Base-by-base conservation (phyloP, 2,888 invertebrate species). In the Phaedon cochleariae region DNA sequence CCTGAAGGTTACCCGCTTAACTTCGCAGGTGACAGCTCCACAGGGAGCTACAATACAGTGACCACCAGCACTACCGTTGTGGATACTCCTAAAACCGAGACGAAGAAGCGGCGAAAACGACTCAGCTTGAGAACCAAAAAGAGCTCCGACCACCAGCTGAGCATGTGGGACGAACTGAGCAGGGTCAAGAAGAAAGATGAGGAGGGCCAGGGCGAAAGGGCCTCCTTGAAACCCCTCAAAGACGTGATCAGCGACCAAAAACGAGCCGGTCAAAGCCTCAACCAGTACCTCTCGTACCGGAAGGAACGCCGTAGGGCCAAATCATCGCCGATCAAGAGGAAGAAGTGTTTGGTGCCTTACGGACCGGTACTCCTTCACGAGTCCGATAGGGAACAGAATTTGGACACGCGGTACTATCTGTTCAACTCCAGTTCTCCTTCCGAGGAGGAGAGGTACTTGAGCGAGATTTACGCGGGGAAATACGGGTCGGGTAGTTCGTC, bases 51-150 rank as follows among this genome's bases (percentile, higher is more conserved):
- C 20, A 29, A 37, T 22, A 54, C 62, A 1, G 57, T 45, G 2
- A 64, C 55, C 26, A 64, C 65, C 2, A 64, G 57, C 26, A 66
- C 53, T 1, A 69, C 66, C 2, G 48, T 62, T 15, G 1, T 66
- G 1, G 55, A 69, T 0, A 37, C 15, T 49, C 22, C 41, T 37
- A 6, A 54, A 37, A 20, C 17, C 54, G 1, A 26, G 31, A 3
- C 12, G 15, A 20, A 55, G 31, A 34, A 12, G 34, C 3, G 2
- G 34, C 10, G 41, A 41, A 55, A 15, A 41, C 41, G 45, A 20
- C 29, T 29, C 4, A n/a, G 54, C 12, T n/a, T 12, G n/a, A 34
- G 34, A 34, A 34, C 20, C 2, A 26, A 29, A 22, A 7, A 54
- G 5, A 6, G 6, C n/a, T n/a, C 37, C 9, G 7, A 7, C 1